These are phyloP conservation scores for Malthinus seriepunctatus DNA, from an alignment of 2,888 invertebrate genomes.

Conservation along the genomic window DNA sequence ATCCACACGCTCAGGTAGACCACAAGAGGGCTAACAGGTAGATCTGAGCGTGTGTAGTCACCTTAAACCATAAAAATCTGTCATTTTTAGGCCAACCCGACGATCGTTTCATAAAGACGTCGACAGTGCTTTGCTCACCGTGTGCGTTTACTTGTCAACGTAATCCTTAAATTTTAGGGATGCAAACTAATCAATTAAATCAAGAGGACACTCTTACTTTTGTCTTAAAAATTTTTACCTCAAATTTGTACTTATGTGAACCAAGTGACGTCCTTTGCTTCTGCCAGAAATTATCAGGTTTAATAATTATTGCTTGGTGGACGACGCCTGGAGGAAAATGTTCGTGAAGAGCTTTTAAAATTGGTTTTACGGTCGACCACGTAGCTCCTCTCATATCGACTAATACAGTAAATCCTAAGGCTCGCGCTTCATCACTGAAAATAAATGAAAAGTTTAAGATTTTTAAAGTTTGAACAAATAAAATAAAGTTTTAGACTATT, in stretches of 20 bases:
- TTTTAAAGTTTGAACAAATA: background rate
- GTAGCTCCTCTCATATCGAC: constrained; percentile 98
- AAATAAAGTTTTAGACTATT: background rate
- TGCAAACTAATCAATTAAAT: no score
- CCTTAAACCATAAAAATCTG: no score
- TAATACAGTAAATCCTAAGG: constrained; percentile 91
- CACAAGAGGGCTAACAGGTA: no score
- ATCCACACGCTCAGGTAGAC: no score
- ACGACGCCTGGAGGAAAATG: constrained; percentile 90
- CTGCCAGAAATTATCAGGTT: constrained; percentile 99
- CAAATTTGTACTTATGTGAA: constrained; percentile 98
- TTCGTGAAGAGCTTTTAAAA: constrained; percentile 95
- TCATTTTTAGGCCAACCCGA: no score
- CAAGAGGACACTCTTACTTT: no score
- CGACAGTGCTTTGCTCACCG: no score
- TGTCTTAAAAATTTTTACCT: constrained; percentile 64
- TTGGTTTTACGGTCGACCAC: constrained; percentile 96
- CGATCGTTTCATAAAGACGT: no score
- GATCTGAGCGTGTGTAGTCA: no score
- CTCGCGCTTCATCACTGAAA: constrained; percentile 82
- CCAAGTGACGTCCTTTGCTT: constrained; percentile 97
- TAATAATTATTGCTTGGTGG: constrained; percentile 94
- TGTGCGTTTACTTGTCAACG: no score
- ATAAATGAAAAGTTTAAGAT: background rate
- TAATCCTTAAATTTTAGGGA: no score